phyloP scores from a whole-genome alignment of 2,888 invertebrate genomes.

The Sinodicranocentrus sp. region DNA sequence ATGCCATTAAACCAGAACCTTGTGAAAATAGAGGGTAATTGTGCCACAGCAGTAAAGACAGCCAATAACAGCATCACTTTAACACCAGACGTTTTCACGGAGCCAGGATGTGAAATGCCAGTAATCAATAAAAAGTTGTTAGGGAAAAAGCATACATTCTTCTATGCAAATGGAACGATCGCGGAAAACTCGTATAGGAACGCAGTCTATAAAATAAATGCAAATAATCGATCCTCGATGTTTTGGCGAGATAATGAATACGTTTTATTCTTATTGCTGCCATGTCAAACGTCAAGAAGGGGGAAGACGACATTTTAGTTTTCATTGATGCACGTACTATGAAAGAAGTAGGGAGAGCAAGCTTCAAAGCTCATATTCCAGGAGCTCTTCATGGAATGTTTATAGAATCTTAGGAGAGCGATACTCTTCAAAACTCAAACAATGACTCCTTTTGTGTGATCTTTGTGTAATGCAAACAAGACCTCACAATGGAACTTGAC shows the following conservation, averaged over 20 bases:
- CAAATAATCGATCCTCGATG: constrained; percentile 41
- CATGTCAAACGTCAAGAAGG: constrained; percentile 77
- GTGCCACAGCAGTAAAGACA: constrained; percentile 78
- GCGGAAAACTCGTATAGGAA: constrained; percentile 77
- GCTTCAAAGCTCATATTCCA: constrained; percentile 77
- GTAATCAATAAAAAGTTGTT: constrained; percentile 79
- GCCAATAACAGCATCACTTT: constrained; percentile 77
- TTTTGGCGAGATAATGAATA: constrained; percentile 68
- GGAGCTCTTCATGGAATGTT: constrained; percentile 77
- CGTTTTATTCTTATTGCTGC: constrained; percentile 77
- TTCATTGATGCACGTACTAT: constrained; percentile 79
- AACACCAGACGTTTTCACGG: constrained; percentile 74
- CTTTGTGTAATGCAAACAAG: not conserved
- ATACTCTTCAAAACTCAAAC: too few species aligned
- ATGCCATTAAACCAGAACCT: constrained; percentile 78
- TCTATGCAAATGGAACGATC: constrained; percentile 79
- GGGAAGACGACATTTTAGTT: constrained; percentile 77
- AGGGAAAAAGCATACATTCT: constrained; percentile 79
- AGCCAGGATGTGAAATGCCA: constrained; percentile 80
- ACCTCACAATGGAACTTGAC: too few species aligned
- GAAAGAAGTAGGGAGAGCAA: constrained; percentile 78
- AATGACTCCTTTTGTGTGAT: not conserved
- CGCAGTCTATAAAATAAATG: constrained; percentile 77
- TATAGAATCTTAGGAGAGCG: constrained; percentile 63
- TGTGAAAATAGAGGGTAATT: constrained; percentile 77